These are phyloP conservation scores for Hypothenemus hampei DNA, from an alignment of 1,140 invertebrate genomes.

Conservation along the genomic window DNA sequence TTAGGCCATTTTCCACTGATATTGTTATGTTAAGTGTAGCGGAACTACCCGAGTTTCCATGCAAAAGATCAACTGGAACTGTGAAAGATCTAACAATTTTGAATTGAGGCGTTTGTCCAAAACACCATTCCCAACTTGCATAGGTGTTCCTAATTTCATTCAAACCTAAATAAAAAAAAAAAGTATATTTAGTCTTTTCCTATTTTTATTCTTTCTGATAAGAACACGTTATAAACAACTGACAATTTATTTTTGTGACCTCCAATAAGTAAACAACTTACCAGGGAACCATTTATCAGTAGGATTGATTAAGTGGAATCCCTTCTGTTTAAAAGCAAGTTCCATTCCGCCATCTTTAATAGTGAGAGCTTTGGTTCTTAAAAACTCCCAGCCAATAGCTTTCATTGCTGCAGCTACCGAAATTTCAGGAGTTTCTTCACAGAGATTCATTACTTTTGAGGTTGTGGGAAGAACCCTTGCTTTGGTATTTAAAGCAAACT, in stretches of 20 bases:
- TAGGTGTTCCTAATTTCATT: constrained; percentile 60
- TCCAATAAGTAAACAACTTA: constrained; percentile 38
- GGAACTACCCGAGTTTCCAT: constrained; percentile 10
- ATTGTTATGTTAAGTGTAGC: constrained; percentile 40
- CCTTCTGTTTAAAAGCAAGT: constrained; percentile 63
- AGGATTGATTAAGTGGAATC: constrained; percentile 81
- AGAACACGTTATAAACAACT: constrained; percentile 3
- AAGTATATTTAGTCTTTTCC: neutral
- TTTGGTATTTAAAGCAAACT: neutral
- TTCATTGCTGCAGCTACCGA: constrained; percentile 63
- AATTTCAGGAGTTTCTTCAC: constrained; percentile 64
- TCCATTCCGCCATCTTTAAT: constrained; percentile 64
- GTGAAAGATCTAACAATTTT: constrained; percentile 49
- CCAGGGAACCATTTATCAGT: constrained; percentile 83
- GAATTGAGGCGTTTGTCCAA: constrained; percentile 84
- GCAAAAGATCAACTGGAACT: constrained; percentile 31
- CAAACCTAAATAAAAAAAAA: constrained; percentile 59
- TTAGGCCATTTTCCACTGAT: constrained; percentile 37
- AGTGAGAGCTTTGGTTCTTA: constrained; percentile 62
- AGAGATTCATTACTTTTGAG: constrained; percentile 72
- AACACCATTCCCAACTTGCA: constrained; percentile 81
- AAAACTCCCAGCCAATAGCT: constrained; percentile 74
- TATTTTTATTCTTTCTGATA: neutral
- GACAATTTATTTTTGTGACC: neutral
- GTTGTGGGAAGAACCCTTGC: neutral